phyloP scores from a whole-genome alignment of 2,797 vertebrate species.

The Cuculus canorus region DNA sequence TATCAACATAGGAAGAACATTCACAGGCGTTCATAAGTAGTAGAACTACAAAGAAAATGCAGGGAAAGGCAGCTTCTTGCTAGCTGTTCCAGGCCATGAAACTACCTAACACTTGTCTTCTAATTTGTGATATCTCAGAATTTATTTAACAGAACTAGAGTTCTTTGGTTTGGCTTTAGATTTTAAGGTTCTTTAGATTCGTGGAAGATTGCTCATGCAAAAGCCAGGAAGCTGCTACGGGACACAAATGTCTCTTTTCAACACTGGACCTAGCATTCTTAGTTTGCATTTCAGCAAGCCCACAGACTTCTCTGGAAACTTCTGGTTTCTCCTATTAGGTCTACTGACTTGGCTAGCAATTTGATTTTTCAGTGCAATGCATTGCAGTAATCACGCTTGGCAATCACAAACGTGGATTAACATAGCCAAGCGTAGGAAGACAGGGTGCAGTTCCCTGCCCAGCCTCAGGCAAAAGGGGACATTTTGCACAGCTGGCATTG shows the following conservation, averaged over 20 bases:
- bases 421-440: background rate
- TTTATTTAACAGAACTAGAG: background rate
- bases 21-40: background rate
- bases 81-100: background rate
- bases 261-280: background rate
- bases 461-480: constrained; percentile 29
- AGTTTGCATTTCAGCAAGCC: background rate
- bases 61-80: background rate
- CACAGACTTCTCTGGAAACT: background rate
- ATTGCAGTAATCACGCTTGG: background rate
- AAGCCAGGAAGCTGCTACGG: background rate
- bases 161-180: background rate
- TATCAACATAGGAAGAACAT: background rate
- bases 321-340: background rate
- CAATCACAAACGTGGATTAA: background rate
- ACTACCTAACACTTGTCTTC: background rate
- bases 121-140: background rate
- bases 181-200: background rate
- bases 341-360: background rate
- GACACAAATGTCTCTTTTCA: background rate
- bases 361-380: background rate
- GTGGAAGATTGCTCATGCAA: background rate
- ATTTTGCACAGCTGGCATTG: constrained; percentile 22
- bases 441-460: constrained; percentile 37
- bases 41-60: background rate